Evolutionary conservation across 2,113 vertebrate species (phyloP).

Genomic region (Alosa alosa): DNA sequence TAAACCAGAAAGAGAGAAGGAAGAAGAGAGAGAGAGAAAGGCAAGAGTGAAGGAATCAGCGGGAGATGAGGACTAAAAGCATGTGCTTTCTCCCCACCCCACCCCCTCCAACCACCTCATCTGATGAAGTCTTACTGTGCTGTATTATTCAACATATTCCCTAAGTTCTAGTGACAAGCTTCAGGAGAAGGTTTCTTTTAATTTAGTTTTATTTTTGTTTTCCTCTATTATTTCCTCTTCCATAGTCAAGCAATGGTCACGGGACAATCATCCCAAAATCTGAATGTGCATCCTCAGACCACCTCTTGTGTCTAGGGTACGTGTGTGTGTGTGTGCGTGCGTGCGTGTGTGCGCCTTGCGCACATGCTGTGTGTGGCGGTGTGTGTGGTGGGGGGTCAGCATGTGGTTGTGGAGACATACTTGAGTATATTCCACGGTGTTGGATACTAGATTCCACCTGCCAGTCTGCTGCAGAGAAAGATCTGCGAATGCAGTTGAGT

Average conservation of each 20-base stretch:
- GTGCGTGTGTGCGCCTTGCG: no score
- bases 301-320: not conserved
- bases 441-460: not conserved
- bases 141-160: conserved; percentile 4
- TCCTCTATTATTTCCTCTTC: not conserved
- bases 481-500: not conserved
- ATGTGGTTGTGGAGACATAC: not conserved
- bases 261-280: not conserved
- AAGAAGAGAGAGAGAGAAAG: conserved; percentile 27
- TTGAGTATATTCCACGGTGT: not conserved
- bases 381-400: not conserved
- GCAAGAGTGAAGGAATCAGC: not conserved
- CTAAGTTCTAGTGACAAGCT: not conserved
- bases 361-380: no score
- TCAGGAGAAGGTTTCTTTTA: not conserved
- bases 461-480: not conserved
- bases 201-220: not conserved
- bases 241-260: not conserved
- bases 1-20: not conserved
- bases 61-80: not conserved
- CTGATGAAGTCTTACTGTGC: conserved; percentile 56
- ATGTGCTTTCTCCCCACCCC: conserved; percentile 17
- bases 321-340: not conserved
- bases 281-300: not conserved
- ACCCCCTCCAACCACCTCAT: conserved; percentile 40